A percentile compares a stretch with the other conserved stretches of the same genome.
Evolutionary conservation across 2,888 invertebrate genomes (phyloP).

Genomic region (Synanthedon tipuliformis): DNA sequence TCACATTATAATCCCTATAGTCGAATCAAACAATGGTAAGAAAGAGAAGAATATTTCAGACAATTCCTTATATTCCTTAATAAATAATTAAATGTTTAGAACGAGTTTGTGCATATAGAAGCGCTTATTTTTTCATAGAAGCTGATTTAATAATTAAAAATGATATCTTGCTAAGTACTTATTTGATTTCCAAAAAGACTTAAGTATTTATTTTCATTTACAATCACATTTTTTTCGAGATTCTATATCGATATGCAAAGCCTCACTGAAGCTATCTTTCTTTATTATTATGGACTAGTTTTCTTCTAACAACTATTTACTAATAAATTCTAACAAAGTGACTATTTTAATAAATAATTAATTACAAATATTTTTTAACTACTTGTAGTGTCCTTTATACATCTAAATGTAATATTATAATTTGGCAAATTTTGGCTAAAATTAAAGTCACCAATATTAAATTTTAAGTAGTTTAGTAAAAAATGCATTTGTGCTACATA

Average conservation of each 20-base stretch:
- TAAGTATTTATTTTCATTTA: neutral
- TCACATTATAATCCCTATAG: too few species aligned
- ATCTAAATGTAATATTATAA: constrained; percentile 10
- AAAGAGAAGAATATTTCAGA: too few species aligned
- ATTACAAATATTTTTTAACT: constrained; percentile 26
- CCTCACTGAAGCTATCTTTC: constrained; percentile 31
- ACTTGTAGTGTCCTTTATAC: constrained; percentile 26
- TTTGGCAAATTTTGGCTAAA: constrained; percentile 67
- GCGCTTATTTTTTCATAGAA: too few species aligned
- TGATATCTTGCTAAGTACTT: too few species aligned
- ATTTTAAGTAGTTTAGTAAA: constrained; percentile 5
- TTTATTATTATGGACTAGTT: constrained; percentile 37
- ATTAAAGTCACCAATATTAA: constrained; percentile 24
- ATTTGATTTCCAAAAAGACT: too few species aligned
- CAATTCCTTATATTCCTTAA: too few species aligned
- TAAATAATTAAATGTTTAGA: too few species aligned
- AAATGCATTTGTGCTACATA: neutral
- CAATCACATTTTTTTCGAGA: constrained; percentile 4
- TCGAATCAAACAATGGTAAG: too few species aligned
- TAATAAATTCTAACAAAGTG: constrained; percentile 23
- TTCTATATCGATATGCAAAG: constrained; percentile 33
- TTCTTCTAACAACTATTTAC: constrained; percentile 22
- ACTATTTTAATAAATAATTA: constrained; percentile 15
- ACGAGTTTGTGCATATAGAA: too few species aligned
- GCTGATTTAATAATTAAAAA: too few species aligned